Evolutionary conservation across 2,888 invertebrate genomes (phyloP).

Genomic region (Abrostola tripartita): DNA sequence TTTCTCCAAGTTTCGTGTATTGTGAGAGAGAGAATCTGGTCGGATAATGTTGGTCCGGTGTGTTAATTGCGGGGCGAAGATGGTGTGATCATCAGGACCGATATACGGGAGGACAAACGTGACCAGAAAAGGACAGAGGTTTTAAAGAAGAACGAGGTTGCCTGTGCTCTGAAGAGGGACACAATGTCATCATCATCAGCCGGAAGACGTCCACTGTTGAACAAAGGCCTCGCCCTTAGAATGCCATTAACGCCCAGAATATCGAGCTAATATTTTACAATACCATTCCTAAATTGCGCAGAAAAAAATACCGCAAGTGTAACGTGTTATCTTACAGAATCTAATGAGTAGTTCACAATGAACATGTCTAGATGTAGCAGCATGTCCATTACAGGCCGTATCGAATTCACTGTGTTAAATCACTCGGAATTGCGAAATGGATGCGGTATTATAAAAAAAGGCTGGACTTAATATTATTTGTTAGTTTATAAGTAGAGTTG

Average conservation of each 20-base stretch:
- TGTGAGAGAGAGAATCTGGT: neutral
- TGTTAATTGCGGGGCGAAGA: too few relatives aligned
- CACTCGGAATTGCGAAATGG: conserved; percentile 10
- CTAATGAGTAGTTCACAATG: conserved; percentile 52
- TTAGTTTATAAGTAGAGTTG: too few relatives aligned
- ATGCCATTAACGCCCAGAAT: too few relatives aligned
- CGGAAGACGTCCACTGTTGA: too few relatives aligned
- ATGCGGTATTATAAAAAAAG: conserved; percentile 23
- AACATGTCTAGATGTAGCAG: conserved; percentile 48
- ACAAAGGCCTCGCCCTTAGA: too few relatives aligned
- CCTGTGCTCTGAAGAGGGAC: neutral
- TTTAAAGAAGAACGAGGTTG: too few relatives aligned
- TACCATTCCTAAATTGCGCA: conserved; percentile 27
- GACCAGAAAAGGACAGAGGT: too few relatives aligned
- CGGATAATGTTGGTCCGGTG: too few relatives aligned
- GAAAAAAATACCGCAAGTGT: conserved; percentile 30
- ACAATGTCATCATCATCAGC: too few relatives aligned
- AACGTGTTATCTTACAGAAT: conserved; percentile 43
- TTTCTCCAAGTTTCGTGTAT: neutral
- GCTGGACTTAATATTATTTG: too few relatives aligned
- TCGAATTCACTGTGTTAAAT: conserved; percentile 47
- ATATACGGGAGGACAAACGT: too few relatives aligned
- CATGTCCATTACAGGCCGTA: conserved; percentile 52
- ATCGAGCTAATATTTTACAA: neutral
- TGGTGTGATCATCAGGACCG: too few relatives aligned